Percentiles rank a stretch among this genome's conserved stretches.
These are phyloP conservation scores for Spongilla lacustris DNA, from an alignment of 37 sponge, comb jelly and placozoan genomes.

Conservation along the genomic window DNA sequence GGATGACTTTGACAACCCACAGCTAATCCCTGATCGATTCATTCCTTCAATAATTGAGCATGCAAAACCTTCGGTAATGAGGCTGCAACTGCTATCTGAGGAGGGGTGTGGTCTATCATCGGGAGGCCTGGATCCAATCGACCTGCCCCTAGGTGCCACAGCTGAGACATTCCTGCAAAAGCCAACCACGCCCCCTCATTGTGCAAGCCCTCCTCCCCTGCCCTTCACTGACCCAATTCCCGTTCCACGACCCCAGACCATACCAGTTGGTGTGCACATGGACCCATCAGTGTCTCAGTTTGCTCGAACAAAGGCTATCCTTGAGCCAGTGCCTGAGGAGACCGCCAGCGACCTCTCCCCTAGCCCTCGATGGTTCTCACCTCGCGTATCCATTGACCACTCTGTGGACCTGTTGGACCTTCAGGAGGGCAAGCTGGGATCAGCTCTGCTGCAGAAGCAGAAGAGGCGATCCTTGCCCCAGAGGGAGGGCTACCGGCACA, in stretches of 20 bases:
- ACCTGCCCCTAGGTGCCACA: conserved; percentile 66
- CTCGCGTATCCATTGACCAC: conserved; percentile 68
- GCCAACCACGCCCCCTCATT: neutral
- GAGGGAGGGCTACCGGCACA: conserved; percentile 49
- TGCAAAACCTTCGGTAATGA: conserved; percentile 44
- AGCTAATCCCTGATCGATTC: conserved; percentile 72
- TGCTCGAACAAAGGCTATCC: neutral
- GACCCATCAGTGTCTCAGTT: conserved; percentile 2
- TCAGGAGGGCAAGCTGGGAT: conserved; percentile 34
- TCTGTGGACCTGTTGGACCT: conserved; percentile 4
- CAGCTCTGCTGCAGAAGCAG: conserved; percentile 26
- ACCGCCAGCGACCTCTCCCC: conserved; percentile 87
- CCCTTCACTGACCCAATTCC: neutral
- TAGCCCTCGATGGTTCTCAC: conserved; percentile 68
- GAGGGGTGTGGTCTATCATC: neutral
- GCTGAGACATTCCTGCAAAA: conserved; percentile 49
- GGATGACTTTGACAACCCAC: conserved; percentile 75
- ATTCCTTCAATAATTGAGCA: conserved; percentile 51
- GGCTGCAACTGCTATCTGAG: neutral
- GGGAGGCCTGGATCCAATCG: neutral
- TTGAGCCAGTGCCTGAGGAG: conserved; percentile 81
- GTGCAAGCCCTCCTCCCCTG: neutral
- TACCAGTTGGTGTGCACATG: too few relatives aligned
- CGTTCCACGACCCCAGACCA: too few relatives aligned
- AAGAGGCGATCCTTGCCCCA: conserved; percentile 46